Percentiles rank a stretch among this genome's conserved stretches.
phyloP scores from a whole-genome alignment of 53 echinoderm and acorn worm genomes.

The Echinometra lucunter region DNA sequence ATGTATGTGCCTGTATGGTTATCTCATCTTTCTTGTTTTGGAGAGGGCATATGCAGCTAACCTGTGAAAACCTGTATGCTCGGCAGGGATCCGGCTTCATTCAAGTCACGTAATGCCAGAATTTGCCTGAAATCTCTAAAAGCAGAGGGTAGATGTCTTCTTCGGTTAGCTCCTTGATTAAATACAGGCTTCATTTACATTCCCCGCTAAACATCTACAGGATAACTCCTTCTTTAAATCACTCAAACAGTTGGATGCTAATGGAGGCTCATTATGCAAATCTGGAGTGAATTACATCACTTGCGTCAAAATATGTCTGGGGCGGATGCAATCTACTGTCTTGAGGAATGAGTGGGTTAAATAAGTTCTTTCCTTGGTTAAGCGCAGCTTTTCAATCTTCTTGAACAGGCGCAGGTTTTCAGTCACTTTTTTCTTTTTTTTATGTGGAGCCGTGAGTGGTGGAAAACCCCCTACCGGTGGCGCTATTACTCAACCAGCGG shows the following conservation, averaged over 20 bases:
- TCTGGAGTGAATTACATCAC: conserved; percentile 12
- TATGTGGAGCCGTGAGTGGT: neutral
- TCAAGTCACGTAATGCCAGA: conserved; percentile 3
- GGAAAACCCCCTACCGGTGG: neutral
- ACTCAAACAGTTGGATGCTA: conserved; percentile 30
- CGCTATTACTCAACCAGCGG: conserved; percentile 63
- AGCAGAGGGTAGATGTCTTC: neutral
- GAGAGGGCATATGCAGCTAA: neutral
- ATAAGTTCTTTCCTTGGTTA: neutral
- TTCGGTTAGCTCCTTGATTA: conserved; percentile 22
- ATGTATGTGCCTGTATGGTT: neutral
- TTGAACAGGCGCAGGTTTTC: neutral
- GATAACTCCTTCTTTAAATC: neutral
- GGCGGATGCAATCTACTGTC: neutral
- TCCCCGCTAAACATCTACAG: neutral
- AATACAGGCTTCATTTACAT: conserved; percentile 19
- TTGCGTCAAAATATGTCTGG: neutral
- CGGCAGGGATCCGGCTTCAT: neutral
- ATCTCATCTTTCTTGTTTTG: neutral
- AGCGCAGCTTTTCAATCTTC: neutral
- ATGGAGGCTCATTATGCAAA: conserved; percentile 6
- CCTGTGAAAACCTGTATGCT: neutral
- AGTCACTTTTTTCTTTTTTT: too few relatives aligned
- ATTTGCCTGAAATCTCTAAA: neutral
- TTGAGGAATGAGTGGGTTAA: neutral